Evolutionary conservation across 2,113 vertebrate species (phyloP).

Genomic region (Puffinus mauretanicus): DNA sequence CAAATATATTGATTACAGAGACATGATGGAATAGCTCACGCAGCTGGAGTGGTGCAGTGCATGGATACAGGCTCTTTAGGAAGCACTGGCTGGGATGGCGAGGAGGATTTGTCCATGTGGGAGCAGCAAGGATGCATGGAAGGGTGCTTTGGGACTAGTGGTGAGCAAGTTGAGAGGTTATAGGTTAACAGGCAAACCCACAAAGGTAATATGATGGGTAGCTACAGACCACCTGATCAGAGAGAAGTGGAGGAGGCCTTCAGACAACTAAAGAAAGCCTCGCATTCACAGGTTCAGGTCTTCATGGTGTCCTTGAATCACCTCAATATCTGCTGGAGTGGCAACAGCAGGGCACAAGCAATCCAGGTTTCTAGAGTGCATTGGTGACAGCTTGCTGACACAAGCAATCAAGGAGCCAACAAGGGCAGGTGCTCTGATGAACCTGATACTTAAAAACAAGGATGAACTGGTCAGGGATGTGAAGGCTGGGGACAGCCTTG

Average conservation of each 20-base stretch:
- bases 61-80: neutral
- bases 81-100: neutral
- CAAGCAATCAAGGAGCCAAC: neutral
- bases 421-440: neutral
- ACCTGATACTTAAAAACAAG: neutral
- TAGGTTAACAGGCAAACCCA: neutral
- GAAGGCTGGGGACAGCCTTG: neutral
- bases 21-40: neutral
- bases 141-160: neutral
- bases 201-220: neutral
- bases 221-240: neutral
- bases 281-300: neutral
- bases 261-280: neutral
- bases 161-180: neutral
- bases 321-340: neutral
- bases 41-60: neutral
- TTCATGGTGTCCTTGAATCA: neutral
- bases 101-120: neutral
- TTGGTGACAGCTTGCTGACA: neutral
- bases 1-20: neutral
- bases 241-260: neutral
- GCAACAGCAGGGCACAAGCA: neutral
- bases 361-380: neutral
- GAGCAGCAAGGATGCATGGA: neutral
- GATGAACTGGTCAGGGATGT: neutral